A percentile compares a stretch with the other conserved stretches of the same genome.
phyloP scores from a whole-genome alignment of 2,113 vertebrate genomes.

The Syrrhaptes paradoxus region DNA sequence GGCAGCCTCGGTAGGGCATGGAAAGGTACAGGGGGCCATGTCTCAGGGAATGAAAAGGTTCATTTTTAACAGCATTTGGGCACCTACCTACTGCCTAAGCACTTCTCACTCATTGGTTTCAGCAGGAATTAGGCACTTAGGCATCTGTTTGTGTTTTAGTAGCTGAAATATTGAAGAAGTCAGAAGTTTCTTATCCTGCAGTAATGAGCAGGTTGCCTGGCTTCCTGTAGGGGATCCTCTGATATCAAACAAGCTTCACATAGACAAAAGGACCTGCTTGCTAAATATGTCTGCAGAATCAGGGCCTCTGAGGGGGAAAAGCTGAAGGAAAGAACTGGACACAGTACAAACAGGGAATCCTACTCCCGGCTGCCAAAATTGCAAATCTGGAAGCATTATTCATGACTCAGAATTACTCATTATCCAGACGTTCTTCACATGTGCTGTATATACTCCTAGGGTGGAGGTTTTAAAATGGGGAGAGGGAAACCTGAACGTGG shows the following conservation, averaged over 20 bases:
- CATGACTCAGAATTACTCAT: slow-evolving; percentile 63
- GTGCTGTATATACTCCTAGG: slow-evolving; percentile 24
- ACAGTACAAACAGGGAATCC: slow-evolving; percentile 59
- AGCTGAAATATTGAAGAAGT: not conserved
- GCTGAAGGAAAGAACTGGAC: slow-evolving; percentile 21
- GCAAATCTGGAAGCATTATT: slow-evolving; percentile 60
- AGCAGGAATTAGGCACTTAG: not conserved
- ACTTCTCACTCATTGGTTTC: not conserved
- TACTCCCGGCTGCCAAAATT: slow-evolving; percentile 37
- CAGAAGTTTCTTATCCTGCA: not conserved
- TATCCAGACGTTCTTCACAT: slow-evolving; percentile 53
- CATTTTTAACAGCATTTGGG: not conserved
- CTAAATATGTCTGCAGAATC: not conserved
- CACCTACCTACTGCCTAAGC: not conserved
- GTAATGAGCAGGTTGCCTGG: not conserved
- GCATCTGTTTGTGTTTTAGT: not conserved
- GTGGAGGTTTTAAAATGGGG: slow-evolving; percentile 45
- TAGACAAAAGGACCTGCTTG: not conserved
- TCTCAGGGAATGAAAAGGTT: not conserved
- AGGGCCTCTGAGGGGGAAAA: slow-evolving; percentile 39
- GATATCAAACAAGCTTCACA: not conserved
- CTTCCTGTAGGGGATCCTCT: not conserved
- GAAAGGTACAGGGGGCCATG: not conserved
- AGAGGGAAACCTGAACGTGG: not conserved
- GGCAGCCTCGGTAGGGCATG: fast-evolving